phyloP scores from a whole-genome alignment of 2,113 vertebrate genomes.

The Coptodon rendalli region DNA sequence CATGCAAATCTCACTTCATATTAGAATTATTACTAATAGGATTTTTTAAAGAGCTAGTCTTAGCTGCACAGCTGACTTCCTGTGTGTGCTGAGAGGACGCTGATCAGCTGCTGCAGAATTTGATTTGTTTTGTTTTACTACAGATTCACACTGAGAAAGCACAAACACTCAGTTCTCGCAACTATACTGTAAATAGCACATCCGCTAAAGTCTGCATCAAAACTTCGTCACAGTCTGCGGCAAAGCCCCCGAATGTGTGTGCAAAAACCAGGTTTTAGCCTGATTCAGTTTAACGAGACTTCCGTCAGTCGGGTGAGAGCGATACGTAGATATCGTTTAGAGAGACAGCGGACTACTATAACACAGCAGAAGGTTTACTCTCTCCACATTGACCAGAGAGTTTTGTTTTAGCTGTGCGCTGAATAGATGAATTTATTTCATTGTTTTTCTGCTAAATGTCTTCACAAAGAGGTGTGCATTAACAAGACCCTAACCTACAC shows the following conservation, averaged over 20 bases:
- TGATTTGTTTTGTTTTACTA: background rate
- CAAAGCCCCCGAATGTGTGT: background rate
- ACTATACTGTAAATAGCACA: background rate
- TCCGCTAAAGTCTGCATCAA: background rate
- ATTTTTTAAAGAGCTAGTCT: background rate
- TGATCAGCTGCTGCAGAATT: background rate
- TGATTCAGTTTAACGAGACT: constrained; percentile 46
- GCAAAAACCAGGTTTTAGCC: constrained; percentile 10
- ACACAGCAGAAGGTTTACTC: background rate
- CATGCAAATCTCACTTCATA: background rate
- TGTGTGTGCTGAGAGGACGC: background rate
- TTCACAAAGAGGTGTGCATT: background rate
- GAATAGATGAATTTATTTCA: background rate
- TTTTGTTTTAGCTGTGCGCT: background rate
- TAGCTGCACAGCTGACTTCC: background rate
- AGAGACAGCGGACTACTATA: background rate
- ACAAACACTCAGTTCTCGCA: background rate
- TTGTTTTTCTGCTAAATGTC: background rate
- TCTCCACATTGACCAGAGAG: background rate
- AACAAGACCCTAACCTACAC: background rate
- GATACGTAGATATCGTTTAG: constrained; percentile 33
- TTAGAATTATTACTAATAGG: background rate
- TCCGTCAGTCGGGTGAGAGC: constrained; percentile 21
- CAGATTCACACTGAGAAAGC: background rate
- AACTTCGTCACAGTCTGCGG: background rate